These are phyloP conservation scores for Salvator merianae DNA, from an alignment of 2,113 vertebrate species.

Conservation along the genomic window DNA sequence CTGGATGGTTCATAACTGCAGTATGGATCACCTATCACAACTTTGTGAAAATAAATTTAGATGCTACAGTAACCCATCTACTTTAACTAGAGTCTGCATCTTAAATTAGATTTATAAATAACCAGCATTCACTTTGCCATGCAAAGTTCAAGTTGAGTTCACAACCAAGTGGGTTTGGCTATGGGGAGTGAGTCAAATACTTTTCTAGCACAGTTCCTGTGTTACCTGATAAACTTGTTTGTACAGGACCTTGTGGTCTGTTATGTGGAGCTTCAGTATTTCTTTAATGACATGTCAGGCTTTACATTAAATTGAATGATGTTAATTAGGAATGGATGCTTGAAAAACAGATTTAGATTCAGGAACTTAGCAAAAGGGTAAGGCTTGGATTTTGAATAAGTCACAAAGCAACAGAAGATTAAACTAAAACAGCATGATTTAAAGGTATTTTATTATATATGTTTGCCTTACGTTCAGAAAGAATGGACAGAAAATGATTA, in stretches of 20 bases:
- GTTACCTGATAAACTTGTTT: slow-evolving; percentile 1
- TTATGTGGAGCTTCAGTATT: neutral
- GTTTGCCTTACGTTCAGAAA: neutral
- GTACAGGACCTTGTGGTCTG: neutral
- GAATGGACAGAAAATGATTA: neutral
- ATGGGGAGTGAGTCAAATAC: neutral
- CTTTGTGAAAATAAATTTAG: neutral
- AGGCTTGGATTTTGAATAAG: neutral
- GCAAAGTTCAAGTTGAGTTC: neutral
- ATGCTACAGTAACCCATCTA: neutral
- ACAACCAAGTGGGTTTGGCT: neutral
- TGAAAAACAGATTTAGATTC: neutral
- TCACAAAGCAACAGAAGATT: neutral
- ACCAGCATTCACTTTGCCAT: neutral
- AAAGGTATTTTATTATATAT: neutral
- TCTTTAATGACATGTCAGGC: neutral
- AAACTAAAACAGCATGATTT: neutral
- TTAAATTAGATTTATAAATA: neutral
- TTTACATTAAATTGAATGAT: neutral
- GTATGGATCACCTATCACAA: neutral
- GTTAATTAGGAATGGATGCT: neutral
- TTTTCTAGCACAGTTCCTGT: neutral
- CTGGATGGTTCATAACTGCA: neutral
- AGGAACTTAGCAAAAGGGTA: neutral
- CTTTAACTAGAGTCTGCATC: neutral